Conservation (phyloP, 2,888 invertebrate species). For the Philereme transversata region DNA sequence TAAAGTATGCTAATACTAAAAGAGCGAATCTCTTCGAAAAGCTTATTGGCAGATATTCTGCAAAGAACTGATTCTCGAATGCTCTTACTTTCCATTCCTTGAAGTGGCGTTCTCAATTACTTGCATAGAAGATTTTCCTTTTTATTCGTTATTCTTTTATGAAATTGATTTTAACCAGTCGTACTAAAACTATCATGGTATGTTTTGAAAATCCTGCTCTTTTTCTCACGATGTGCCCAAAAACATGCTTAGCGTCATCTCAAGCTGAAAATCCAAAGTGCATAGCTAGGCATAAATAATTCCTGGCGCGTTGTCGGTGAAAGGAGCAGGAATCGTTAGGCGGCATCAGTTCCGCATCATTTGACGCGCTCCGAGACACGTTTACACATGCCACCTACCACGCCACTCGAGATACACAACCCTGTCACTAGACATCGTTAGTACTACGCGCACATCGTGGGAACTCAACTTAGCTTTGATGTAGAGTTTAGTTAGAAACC, state of each 20-base stretch:
- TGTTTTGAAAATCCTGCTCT: background rate
- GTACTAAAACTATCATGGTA: background rate
- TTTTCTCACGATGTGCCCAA: slow-evolving; percentile 1
- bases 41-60: slow-evolving; percentile 20
- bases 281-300: slow-evolving; percentile 32
- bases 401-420: slow-evolving; percentile 43
- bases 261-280: slow-evolving; percentile 27
- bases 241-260: slow-evolving; percentile 16
- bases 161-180: too few species aligned
- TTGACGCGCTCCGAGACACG: slow-evolving; percentile 49
- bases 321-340: slow-evolving; percentile 66
- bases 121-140: slow-evolving; percentile 15
- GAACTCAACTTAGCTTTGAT: background rate
- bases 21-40: slow-evolving; percentile 10
- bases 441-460: slow-evolving; percentile 43
- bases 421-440: slow-evolving; percentile 61
- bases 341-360: slow-evolving; percentile 69
- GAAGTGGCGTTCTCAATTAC: slow-evolving; percentile 28
- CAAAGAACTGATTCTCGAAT: slow-evolving; percentile 12
- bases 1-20: slow-evolving; percentile 22
- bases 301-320: slow-evolving; percentile 40
- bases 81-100: slow-evolving; percentile 16
- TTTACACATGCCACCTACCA: slow-evolving; percentile 60
- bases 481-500: background rate
- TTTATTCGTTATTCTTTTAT: slow-evolving; percentile 2